phyloP scores from a whole-genome alignment of 2,888 invertebrate species.

The Silvanus unidentatus region DNA sequence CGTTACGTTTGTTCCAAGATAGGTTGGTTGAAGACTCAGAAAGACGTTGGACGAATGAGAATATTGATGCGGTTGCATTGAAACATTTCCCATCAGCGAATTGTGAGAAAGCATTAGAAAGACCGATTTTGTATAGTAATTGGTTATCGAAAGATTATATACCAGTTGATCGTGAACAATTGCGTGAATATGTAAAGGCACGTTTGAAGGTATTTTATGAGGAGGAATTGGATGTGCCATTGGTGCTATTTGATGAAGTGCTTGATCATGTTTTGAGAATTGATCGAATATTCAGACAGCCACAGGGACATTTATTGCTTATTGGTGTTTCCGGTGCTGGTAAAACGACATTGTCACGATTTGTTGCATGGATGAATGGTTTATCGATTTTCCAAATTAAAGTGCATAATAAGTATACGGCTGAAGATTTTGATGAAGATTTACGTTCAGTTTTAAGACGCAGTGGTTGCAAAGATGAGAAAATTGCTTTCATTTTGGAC shows the following conservation, averaged over 20 bases:
- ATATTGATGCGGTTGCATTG: constrained; percentile 86
- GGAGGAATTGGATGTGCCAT: constrained; percentile 96
- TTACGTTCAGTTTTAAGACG: constrained; percentile 80
- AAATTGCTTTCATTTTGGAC: constrained; percentile 98
- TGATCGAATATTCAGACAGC: constrained; percentile 98
- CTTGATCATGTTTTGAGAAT: constrained; percentile 97
- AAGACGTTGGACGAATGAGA: constrained; percentile 96
- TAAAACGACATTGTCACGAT: constrained; percentile 97
- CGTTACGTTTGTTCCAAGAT: constrained; percentile 93
- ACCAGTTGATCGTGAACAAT: constrained; percentile 90
- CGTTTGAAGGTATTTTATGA: constrained; percentile 97
- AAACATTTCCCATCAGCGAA: constrained; percentile 80
- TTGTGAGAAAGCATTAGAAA: constrained; percentile 71
- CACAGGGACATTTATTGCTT: constrained; percentile 93
- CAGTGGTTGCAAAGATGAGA: constrained; percentile 92
- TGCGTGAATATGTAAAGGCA: constrained; percentile 95
- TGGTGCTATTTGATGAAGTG: constrained; percentile 99
- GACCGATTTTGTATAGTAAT: constrained; percentile 97
- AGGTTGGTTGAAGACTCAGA: constrained; percentile 91
- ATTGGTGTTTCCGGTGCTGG: constrained; percentile 99
- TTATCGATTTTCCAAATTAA: constrained; percentile 98
- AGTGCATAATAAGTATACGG: constrained; percentile 98
- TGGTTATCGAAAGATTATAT: constrained; percentile 98
- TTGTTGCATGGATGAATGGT: constrained; percentile 99
- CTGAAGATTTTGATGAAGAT: constrained; percentile 98